These are phyloP conservation scores for Rhinella marina DNA, from an alignment of 2,797 vertebrate species.

Conservation along the genomic window DNA sequence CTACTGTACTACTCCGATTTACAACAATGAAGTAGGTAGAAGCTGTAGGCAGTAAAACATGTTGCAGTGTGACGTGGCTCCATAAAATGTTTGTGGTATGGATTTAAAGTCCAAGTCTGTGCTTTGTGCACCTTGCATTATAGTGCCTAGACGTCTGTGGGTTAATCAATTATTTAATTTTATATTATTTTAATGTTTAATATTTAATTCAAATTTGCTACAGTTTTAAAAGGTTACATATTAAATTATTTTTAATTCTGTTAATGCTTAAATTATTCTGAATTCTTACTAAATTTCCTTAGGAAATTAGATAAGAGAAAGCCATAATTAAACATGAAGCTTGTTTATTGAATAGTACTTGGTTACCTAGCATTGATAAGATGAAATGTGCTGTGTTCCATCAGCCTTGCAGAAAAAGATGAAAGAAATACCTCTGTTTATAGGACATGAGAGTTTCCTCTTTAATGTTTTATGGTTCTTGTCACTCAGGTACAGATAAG, in stretches of 20 bases:
- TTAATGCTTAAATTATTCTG: slow-evolving; percentile 23
- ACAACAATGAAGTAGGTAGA: background rate
- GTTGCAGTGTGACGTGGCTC: background rate
- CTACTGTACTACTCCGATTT: background rate
- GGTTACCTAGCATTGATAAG: slow-evolving; percentile 52
- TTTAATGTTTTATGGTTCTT: slow-evolving; percentile 53
- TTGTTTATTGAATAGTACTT: slow-evolving; percentile 43
- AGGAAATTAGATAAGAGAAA: slow-evolving; percentile 43
- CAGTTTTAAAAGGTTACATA: slow-evolving; percentile 14
- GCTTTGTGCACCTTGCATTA: background rate
- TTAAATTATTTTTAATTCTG: background rate
- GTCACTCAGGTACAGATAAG: slow-evolving; percentile 35
- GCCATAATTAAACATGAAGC: slow-evolving; percentile 43
- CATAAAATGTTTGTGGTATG: background rate
- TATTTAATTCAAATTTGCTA: background rate
- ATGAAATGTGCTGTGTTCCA: slow-evolving; percentile 41
- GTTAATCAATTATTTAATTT: background rate
- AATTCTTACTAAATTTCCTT: slow-evolving; percentile 31
- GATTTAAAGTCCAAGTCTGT: background rate
- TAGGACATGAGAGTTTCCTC: slow-evolving; percentile 49
- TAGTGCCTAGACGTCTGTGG: background rate
- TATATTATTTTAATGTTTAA: background rate
- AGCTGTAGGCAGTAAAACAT: background rate
- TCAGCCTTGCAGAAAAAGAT: slow-evolving; percentile 41
- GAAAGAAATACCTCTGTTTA: slow-evolving; percentile 47